Evolutionary conservation across 2,113 vertebrate genomes (phyloP), one percentile per base, ranked within the genome.

Genomic region (Thinocorus orbignyianus): DNA sequence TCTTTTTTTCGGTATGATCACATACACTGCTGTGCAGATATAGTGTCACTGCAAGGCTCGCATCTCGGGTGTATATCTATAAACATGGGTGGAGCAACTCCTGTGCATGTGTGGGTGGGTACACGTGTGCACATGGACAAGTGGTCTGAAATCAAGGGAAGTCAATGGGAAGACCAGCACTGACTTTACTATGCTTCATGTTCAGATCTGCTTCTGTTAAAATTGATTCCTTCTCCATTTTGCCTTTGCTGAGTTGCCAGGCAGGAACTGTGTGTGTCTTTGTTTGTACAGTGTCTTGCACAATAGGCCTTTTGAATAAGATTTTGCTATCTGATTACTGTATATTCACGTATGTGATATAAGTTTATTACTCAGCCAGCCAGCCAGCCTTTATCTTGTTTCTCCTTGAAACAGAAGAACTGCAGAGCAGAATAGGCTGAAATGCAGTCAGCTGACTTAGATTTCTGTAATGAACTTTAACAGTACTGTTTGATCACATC

Each of bases 311-410:
- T 84, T 65, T 85, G 58, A 87, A 61, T 65, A 33, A 72, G 62
- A 85, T 69, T 92, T 91, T 64, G 18, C 35, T 78, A 35, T 89
- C 52, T 85, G 81, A 81, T 87, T 79, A 35, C 41, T 79, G 31
- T 54, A 76, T 60, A 68, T 72, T 93, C 76, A 85, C 57, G 57
- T 54, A 37, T 42, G 24, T 46, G 49, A 94, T 85, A 79, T 17
- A 84, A 31, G 17, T 92, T 95, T 80, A 71, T 88, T 94, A 72
- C 61, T 93, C 73, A 92, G 77, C 88, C 73, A 68, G 61, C 35
- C 52, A 92, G 73, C 35, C 52, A 92, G 73, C 44, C 71, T 93
- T 94, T 83, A 77, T 92, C 86, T 93, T 72, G 25, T 69, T 92
- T 89, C 3, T 6, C 81, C 78, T 69, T 48, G 46, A 92, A 89